Conservation (phyloP, 2,113 vertebrate genomes). For the Podocnemis expansa region DNA sequence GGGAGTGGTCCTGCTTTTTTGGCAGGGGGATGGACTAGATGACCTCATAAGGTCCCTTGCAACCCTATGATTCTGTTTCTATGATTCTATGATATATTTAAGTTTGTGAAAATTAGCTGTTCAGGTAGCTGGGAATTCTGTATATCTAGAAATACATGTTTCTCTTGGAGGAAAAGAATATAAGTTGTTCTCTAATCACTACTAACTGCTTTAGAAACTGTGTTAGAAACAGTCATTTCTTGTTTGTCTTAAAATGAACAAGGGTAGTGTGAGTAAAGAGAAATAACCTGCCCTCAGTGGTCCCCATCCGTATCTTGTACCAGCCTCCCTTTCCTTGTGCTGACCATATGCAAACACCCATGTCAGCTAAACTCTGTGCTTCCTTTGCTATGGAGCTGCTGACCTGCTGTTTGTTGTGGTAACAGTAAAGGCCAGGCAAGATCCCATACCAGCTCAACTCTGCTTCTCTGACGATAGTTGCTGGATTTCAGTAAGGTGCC, state of each 20-base stretch:
- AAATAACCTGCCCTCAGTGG: neutral
- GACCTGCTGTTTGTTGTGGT: neutral
- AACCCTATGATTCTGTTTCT: too few relatives aligned
- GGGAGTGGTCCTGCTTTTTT: too few relatives aligned
- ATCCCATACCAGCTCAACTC: neutral
- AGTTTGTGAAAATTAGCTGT: neutral
- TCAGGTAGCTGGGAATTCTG: neutral
- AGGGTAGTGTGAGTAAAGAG: neutral
- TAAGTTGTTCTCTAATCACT: neutral
- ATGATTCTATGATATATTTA: too few relatives aligned
- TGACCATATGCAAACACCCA: neutral
- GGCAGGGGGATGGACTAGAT: too few relatives aligned
- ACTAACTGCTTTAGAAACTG: neutral
- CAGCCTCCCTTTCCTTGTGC: too few relatives aligned
- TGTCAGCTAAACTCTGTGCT: too few relatives aligned
- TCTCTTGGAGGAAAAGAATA: neutral
- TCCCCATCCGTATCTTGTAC: neutral
- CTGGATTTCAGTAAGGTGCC: neutral
- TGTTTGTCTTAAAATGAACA: neutral
- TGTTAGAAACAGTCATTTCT: neutral
- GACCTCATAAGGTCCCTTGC: too few relatives aligned
- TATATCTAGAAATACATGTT: neutral
- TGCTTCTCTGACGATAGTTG: neutral
- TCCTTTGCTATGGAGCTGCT: neutral
- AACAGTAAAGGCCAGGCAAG: neutral